Conservation (phyloP, 2,888 invertebrate genomes). For the Epirrita christyi region DNA sequence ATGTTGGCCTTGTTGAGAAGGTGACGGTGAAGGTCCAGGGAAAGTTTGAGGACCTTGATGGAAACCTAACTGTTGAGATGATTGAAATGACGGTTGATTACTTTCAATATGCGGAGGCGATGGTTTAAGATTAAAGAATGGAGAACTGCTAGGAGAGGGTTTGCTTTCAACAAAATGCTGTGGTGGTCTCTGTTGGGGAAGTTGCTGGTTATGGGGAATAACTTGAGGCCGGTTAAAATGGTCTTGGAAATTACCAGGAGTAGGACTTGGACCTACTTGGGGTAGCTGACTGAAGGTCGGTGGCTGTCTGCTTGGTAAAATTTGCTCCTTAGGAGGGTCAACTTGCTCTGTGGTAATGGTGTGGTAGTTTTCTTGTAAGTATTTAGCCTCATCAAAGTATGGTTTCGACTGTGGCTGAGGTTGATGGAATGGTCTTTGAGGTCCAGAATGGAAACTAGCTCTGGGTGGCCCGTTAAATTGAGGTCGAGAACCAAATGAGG, state of each 20-base stretch:
- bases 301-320: conserved; percentile 62
- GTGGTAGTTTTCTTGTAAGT: conserved; percentile 81
- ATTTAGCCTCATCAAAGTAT: conserved; percentile 80
- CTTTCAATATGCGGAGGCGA: conserved; percentile 74
- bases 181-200: conserved; percentile 76
- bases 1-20: conserved; percentile 55
- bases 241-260: conserved; percentile 67
- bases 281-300: conserved; percentile 63
- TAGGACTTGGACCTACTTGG: conserved; percentile 64
- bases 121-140: conserved; percentile 76
- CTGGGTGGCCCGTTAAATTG: conserved; percentile 75
- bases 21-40: conserved; percentile 61
- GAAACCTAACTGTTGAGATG: conserved; percentile 75
- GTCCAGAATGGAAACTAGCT: conserved; percentile 76
- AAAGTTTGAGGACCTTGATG: conserved; percentile 70
- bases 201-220: conserved; percentile 71
- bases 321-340: conserved; percentile 74
- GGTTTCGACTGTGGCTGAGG: conserved; percentile 65
- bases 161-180: conserved; percentile 74
- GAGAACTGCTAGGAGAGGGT: conserved; percentile 68
- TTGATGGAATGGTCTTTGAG: conserved; percentile 82
- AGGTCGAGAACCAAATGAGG: conserved; percentile 61
- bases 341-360: conserved; percentile 80
- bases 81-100: conserved; percentile 70
- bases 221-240: conserved; percentile 62